Conservation (phyloP, 2,888 invertebrate genomes). For the Odontomyia ornata region DNA sequence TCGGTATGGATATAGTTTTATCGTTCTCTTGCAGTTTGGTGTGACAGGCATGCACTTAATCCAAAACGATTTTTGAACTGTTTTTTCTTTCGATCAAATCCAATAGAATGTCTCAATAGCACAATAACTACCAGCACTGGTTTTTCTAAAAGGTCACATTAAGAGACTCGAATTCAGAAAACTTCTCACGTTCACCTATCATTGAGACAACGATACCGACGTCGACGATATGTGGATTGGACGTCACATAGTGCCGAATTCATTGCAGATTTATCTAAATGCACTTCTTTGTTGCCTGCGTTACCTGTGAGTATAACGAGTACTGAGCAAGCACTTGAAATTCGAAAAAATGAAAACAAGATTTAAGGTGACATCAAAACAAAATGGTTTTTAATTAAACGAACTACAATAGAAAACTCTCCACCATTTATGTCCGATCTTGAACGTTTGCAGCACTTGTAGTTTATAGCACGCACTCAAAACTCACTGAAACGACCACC, state of each 20-base stretch:
- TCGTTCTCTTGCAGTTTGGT: too few species aligned
- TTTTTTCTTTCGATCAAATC: too few species aligned
- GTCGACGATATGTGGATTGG: background rate
- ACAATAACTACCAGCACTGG: too few species aligned
- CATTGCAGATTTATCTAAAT: background rate
- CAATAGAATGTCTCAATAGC: too few species aligned
- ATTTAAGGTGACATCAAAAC: background rate
- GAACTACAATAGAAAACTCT: background rate
- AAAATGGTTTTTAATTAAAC: slow-evolving; percentile 6
- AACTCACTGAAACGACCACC: background rate
- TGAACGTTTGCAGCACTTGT: background rate
- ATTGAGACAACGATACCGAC: too few species aligned
- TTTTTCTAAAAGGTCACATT: background rate
- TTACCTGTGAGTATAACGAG: background rate
- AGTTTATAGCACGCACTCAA: background rate
- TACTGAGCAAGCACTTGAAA: background rate
- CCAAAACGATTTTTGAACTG: too few species aligned
- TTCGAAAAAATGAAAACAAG: slow-evolving; percentile 13
- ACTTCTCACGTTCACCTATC: background rate
- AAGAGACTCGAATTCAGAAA: background rate
- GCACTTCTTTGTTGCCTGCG: background rate
- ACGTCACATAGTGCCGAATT: background rate
- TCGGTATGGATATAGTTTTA: too few species aligned
- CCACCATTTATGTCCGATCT: background rate
- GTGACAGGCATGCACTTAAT: too few species aligned